A percentile compares a stretch with the other conserved stretches of the same genome.
Conservation (phyloP, 2,888 invertebrate genomes). For the Acrocera orbiculus region DNA sequence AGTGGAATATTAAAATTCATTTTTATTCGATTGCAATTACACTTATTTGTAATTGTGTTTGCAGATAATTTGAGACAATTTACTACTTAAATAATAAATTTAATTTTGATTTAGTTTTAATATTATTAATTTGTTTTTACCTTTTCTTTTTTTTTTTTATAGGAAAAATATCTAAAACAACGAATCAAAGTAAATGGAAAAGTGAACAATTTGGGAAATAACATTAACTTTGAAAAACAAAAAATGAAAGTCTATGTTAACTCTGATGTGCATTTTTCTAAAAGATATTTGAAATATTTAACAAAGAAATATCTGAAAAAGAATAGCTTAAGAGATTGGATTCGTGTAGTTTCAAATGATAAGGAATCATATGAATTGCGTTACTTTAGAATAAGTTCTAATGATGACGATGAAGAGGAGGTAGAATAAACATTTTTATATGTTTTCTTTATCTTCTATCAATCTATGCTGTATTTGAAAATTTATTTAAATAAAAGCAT, state of each 20-base stretch:
- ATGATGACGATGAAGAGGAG: slow-evolving; percentile 72
- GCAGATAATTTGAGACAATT: too few species aligned
- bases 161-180: slow-evolving; percentile 77
- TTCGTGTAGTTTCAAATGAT: slow-evolving; percentile 91
- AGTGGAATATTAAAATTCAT: too few species aligned
- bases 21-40: too few species aligned
- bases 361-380: slow-evolving; percentile 95
- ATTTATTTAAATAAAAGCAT: too few species aligned
- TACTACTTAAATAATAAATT: too few species aligned
- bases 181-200: slow-evolving; percentile 93
- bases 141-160: slow-evolving; percentile 18
- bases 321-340: slow-evolving; percentile 97
- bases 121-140: too few species aligned
- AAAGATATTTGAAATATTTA: slow-evolving; percentile 93
- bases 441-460: too few species aligned
- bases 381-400: slow-evolving; percentile 92
- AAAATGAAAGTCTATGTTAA: slow-evolving; percentile 87
- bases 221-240: slow-evolving; percentile 70
- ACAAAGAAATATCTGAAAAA: slow-evolving; percentile 99
- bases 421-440: slow-evolving; percentile 32
- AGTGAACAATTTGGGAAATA: slow-evolving; percentile 87
- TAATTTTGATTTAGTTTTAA: too few species aligned
- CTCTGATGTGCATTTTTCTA: slow-evolving; percentile 68
- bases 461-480: too few species aligned
- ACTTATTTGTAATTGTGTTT: too few species aligned